phyloP scores from a whole-genome alignment of 1,140 invertebrate genomes.

The Lucilia sericata region DNA sequence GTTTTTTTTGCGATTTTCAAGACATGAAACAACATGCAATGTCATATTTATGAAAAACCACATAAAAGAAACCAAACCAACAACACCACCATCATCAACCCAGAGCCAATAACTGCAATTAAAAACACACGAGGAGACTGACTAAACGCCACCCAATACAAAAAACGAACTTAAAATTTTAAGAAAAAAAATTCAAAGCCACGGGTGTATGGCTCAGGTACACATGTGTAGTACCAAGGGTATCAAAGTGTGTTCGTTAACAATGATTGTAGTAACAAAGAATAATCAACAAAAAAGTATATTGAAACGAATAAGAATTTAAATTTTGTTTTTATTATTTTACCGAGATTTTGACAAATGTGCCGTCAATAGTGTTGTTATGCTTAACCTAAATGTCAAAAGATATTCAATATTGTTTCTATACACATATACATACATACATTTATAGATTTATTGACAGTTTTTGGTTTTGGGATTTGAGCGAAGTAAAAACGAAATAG shows the following conservation, averaged over 20 bases:
- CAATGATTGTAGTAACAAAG: neutral
- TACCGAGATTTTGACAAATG: slow-evolving; percentile 37
- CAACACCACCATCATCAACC: neutral
- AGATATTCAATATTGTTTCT: neutral
- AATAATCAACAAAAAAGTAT: neutral
- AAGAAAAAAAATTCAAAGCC: neutral
- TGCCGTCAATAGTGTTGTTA: slow-evolving; percentile 36
- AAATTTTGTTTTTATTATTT: neutral
- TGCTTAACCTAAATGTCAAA: slow-evolving; percentile 46
- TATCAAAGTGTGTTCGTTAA: neutral
- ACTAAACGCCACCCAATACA: neutral
- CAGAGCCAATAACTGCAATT: neutral
- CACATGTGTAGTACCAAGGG: neutral
- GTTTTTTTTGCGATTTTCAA: neutral
- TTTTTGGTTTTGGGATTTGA: neutral
- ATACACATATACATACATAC: neutral
- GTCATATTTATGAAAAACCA: slow-evolving; percentile 12
- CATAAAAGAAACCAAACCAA: neutral
- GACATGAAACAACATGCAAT: slow-evolving; percentile 14
- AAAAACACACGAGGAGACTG: neutral
- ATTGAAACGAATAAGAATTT: neutral
- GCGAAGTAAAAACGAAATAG: neutral
- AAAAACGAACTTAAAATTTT: neutral
- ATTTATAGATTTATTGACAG: neutral
- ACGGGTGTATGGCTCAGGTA: neutral